These are phyloP conservation scores for Uropsilus gracilis DNA, from an alignment of 2,113 vertebrate genomes.

Conservation along the genomic window DNA sequence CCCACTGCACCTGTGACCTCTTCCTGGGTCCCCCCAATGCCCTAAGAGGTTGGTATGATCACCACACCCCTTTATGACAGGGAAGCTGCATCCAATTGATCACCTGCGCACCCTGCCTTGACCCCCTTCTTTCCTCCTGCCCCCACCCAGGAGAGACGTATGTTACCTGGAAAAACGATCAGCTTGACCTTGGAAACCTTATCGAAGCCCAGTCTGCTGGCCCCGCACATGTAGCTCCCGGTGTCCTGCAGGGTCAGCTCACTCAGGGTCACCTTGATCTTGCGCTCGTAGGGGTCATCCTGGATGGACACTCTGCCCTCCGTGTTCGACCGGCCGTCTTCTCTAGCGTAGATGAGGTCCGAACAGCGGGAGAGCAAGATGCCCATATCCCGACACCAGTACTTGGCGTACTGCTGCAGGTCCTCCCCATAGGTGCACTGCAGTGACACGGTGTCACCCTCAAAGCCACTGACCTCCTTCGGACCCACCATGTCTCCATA, in stretches of 20 bases:
- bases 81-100: background rate
- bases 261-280: slow-evolving; percentile 60
- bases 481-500: slow-evolving; percentile 47
- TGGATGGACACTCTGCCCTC: slow-evolving; percentile 50
- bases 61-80: background rate
- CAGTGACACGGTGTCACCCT: slow-evolving; percentile 54
- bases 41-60: background rate
- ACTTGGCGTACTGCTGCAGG: background rate
- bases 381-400: slow-evolving; percentile 63
- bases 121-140: fast-evolving
- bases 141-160: background rate
- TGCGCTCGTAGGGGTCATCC: background rate
- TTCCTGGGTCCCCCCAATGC: background rate
- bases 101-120: background rate
- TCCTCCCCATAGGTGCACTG: slow-evolving; percentile 38
- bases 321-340: background rate
- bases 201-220: background rate
- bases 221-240: slow-evolving; percentile 72
- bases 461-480: background rate
- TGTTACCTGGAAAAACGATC: slow-evolving; percentile 67
- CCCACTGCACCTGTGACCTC: fast-evolving
- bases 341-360: fast-evolving
- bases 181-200: background rate
- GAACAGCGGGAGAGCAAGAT: fast-evolving
- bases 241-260: slow-evolving; percentile 50